Percentiles rank a stretch among this genome's conserved stretches.
These are phyloP conservation scores for Stomatorhinus ivindoensis DNA, from an alignment of 2,113 vertebrate genomes.

Conservation along the genomic window DNA sequence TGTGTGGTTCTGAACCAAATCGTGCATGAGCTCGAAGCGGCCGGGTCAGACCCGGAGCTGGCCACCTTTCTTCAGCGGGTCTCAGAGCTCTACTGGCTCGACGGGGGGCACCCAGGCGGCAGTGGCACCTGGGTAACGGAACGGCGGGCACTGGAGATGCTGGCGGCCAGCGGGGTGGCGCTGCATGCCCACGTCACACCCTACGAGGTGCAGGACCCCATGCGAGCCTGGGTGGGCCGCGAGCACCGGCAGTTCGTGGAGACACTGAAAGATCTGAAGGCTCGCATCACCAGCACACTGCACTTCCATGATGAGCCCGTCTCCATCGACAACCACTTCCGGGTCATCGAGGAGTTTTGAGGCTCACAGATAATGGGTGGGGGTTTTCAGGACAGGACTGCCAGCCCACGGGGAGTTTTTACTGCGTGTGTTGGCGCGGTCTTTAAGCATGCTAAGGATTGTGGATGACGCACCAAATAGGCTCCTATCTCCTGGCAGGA, in stretches of 20 bases:
- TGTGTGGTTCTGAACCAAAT: constrained; percentile 97
- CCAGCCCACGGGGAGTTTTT: neutral
- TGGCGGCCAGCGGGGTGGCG: constrained; percentile 70
- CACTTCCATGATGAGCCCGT: constrained; percentile 81
- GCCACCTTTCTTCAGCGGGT: constrained; percentile 66
- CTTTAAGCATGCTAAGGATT: neutral
- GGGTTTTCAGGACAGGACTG: neutral
- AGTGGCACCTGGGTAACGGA: constrained; percentile 90
- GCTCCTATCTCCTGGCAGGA: neutral
- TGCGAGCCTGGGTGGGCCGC: constrained; percentile 91
- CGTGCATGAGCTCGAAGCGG: constrained; percentile 77
- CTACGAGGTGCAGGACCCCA: constrained; percentile 86
- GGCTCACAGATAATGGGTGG: neutral
- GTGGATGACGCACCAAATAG: neutral
- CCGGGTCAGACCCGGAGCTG: constrained; percentile 67
- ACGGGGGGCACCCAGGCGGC: constrained; percentile 91
- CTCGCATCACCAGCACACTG: constrained; percentile 66
- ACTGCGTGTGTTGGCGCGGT: neutral
- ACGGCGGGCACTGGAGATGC: constrained; percentile 67
- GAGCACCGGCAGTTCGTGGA: constrained; percentile 80
- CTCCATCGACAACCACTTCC: constrained; percentile 91
- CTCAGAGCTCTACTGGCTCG: constrained; percentile 87
- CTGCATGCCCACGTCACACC: constrained; percentile 88
- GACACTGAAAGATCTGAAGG: constrained; percentile 74
- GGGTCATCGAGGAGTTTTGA: constrained; percentile 77